A percentile compares a stretch with the other conserved stretches of the same genome.
phyloP scores from a whole-genome alignment of 2,113 vertebrate species.

The Gadus chalcogrammus region DNA sequence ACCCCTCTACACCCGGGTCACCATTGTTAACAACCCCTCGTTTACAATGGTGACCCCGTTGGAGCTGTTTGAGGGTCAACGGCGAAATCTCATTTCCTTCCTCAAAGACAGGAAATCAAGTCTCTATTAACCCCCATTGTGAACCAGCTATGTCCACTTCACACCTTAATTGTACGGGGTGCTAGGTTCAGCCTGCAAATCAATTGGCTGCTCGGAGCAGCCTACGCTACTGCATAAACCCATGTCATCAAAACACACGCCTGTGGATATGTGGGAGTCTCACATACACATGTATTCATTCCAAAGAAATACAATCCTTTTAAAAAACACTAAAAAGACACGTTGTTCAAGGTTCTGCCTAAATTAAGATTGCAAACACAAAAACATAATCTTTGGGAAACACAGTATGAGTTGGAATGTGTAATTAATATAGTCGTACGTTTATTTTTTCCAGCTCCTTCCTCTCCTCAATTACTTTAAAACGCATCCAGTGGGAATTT shows the following conservation, averaged over 20 bases:
- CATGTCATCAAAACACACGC: too few relatives aligned
- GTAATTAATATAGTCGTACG: too few relatives aligned
- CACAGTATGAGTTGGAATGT: too few relatives aligned
- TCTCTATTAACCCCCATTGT: constrained; percentile 61
- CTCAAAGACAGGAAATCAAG: constrained; percentile 68
- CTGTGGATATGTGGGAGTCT: background rate
- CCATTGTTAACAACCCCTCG: constrained; percentile 20
- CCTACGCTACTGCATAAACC: background rate
- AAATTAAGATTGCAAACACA: background rate
- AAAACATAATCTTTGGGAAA: background rate
- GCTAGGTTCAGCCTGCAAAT: constrained; percentile 53
- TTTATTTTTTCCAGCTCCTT: too few relatives aligned
- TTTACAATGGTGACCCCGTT: constrained; percentile 13
- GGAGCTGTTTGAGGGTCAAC: constrained; percentile 33
- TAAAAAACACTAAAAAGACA: background rate
- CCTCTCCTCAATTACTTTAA: too few relatives aligned
- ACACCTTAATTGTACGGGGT: constrained; percentile 61
- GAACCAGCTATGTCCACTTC: constrained; percentile 55
- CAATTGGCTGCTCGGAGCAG: constrained; percentile 43
- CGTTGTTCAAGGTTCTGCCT: background rate
- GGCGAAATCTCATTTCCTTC: constrained; percentile 49
- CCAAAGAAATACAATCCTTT: background rate
- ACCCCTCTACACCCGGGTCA: constrained; percentile 21
- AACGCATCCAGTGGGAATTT: too few relatives aligned
- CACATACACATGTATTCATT: constrained; percentile 3